Conservation (phyloP, 2,888 invertebrate species). For the Argynnis bischoffii region DNA sequence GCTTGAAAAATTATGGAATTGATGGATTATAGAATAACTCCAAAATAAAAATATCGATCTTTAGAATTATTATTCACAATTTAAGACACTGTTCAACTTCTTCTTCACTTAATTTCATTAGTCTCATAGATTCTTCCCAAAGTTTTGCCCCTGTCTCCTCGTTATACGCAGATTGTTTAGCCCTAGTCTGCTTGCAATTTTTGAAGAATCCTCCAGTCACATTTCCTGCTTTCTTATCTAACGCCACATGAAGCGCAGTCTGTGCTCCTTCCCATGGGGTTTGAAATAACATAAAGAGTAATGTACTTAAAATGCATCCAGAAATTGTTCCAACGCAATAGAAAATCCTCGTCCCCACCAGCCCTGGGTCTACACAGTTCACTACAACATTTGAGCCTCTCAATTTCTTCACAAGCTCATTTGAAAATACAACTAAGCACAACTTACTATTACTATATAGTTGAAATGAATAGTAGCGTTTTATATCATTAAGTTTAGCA, state of each 20-base stretch:
- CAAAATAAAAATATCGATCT: too few species aligned
- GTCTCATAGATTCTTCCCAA: neutral
- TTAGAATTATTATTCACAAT: too few species aligned
- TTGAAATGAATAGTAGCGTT: too few species aligned
- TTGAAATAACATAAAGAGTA: neutral
- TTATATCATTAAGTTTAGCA: too few species aligned
- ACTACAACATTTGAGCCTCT: conserved; percentile 81
- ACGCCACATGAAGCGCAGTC: too few species aligned
- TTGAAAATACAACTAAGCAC: too few species aligned
- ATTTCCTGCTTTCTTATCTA: too few species aligned
- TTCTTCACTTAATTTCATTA: neutral
- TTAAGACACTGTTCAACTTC: neutral
- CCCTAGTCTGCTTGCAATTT: neutral
- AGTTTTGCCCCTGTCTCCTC: neutral
- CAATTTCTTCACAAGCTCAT: too few species aligned
- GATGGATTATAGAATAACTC: too few species aligned
- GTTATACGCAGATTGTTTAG: neutral
- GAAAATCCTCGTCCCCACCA: conserved; percentile 59
- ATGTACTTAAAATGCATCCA: neutral
- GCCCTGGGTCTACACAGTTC: conserved; percentile 85
- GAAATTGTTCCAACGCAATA: neutral
- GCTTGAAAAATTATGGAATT: too few species aligned
- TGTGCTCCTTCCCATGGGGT: neutral
- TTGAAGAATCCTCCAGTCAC: too few species aligned
- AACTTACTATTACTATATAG: too few species aligned